phyloP scores from a whole-genome alignment of 2,113 vertebrate genomes.

The Nematolebias whitei region DNA sequence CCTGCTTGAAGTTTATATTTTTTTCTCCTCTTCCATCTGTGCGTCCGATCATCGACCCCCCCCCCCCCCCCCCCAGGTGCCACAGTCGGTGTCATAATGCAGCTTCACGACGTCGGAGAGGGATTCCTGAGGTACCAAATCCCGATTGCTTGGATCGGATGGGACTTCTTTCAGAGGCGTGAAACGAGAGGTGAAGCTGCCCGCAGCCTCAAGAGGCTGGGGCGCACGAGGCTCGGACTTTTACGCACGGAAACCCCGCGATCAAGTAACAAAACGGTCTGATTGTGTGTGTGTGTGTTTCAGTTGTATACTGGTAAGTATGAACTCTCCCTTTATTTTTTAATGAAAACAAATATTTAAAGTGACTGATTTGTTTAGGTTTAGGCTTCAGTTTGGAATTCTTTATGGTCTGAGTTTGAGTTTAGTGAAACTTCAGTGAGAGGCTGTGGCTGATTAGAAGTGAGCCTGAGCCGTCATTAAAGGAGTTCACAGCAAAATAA shows the following conservation, averaged over 20 bases:
- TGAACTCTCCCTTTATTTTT: not conserved
- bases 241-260: constrained; percentile 43
- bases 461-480: constrained; percentile 53
- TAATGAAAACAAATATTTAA: not conserved
- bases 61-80: constrained; percentile 53
- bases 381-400: not conserved
- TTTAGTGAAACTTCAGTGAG: constrained; percentile 26
- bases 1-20: constrained; percentile 46
- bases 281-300: constrained; percentile 19
- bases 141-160: constrained; percentile 56
- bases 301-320: constrained; percentile 58
- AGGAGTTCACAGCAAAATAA: constrained; percentile 63
- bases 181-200: constrained; percentile 67
- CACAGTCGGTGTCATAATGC: constrained; percentile 66
- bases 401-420: no score
- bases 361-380: constrained; percentile 10
- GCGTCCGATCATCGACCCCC: constrained; percentile 68
- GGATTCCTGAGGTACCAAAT: constrained; percentile 59
- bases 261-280: constrained; percentile 12
- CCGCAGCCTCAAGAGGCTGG: constrained; percentile 44
- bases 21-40: constrained; percentile 15
- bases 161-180: constrained; percentile 63
- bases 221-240: constrained; percentile 45
- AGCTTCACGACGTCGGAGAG: constrained; percentile 58
- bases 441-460: constrained; percentile 46